Evolutionary conservation across 2,797 vertebrate genomes (phyloP).

Genomic region (Sternotherus odoratus): DNA sequence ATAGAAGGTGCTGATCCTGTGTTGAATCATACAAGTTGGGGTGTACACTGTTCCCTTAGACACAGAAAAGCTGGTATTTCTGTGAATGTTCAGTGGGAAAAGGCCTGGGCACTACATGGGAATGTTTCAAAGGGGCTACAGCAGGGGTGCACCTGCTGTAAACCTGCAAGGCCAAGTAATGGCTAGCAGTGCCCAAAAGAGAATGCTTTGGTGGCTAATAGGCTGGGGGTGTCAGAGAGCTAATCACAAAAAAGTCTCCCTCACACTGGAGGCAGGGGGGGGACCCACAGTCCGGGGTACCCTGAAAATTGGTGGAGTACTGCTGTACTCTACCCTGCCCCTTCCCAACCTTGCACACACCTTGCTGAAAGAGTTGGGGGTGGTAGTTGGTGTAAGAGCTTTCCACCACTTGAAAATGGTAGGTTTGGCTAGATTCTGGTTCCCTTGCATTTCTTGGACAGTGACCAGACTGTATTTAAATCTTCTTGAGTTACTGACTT

Average conservation of each 20-base stretch:
- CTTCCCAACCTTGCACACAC: not conserved
- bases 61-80: not conserved
- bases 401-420: not conserved
- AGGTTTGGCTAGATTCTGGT: not conserved
- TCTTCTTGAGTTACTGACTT: slow-evolving; percentile 10
- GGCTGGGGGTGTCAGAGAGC: not conserved
- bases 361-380: not conserved
- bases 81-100: not conserved
- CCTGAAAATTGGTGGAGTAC: accelerated
- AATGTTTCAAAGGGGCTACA: not conserved
- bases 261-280: not conserved
- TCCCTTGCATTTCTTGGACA: not conserved
- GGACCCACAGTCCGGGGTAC: not conserved
- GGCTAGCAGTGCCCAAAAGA: not conserved
- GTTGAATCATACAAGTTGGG: not conserved
- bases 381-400: not conserved
- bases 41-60: not conserved
- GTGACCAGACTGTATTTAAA: not conserved
- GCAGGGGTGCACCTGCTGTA: not conserved
- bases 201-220: not conserved
- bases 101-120: not conserved
- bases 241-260: not conserved
- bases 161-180: not conserved
- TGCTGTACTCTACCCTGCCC: not conserved
- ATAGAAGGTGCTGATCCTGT: not conserved